These are phyloP conservation scores for Drosophila virilis DNA, from an alignment of 1,140 invertebrate genomes.

Conservation along the genomic window DNA sequence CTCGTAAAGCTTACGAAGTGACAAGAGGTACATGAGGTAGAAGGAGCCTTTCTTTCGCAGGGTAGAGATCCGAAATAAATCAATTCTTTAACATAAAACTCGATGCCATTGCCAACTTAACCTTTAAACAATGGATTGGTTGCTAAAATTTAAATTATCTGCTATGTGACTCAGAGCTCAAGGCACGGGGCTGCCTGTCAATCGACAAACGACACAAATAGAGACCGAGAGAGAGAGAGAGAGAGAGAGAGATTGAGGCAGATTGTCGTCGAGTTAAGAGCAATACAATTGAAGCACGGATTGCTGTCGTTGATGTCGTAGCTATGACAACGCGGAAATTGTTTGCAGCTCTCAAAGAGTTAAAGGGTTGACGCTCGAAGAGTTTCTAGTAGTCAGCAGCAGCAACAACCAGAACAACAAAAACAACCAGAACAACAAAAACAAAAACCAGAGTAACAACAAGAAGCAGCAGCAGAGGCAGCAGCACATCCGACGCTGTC, in stretches of 20 bases:
- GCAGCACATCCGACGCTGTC: constrained; percentile 69
- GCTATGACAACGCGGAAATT: constrained; percentile 80
- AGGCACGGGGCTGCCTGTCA: constrained; percentile 7
- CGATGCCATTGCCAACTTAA: no score
- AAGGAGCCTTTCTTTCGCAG: no score
- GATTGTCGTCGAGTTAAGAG: constrained; percentile 68
- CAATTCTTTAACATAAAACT: no score
- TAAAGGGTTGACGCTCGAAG: constrained; percentile 63
- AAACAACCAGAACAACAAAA: constrained; percentile 39
- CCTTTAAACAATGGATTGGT: not conserved
- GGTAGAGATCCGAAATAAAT: no score
- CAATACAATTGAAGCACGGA: constrained; percentile 61
- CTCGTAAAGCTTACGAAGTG: no score
- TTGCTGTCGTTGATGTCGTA: constrained; percentile 35
- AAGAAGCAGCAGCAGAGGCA: not conserved
- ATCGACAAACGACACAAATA: constrained; percentile 37
- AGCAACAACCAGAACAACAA: constrained; percentile 42
- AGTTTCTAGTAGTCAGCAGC: constrained; percentile 35
- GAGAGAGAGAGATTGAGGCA: constrained; percentile 46
- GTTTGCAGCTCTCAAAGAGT: constrained; percentile 53
- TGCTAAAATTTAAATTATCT: not conserved
- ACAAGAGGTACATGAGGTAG: no score
- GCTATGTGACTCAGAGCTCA: constrained; percentile 8
- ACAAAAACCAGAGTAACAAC: constrained; percentile 29
- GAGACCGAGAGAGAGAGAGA: constrained; percentile 1